Conservation (phyloP, 2,113 vertebrate species). For the Lasiurus cinereus region DNA sequence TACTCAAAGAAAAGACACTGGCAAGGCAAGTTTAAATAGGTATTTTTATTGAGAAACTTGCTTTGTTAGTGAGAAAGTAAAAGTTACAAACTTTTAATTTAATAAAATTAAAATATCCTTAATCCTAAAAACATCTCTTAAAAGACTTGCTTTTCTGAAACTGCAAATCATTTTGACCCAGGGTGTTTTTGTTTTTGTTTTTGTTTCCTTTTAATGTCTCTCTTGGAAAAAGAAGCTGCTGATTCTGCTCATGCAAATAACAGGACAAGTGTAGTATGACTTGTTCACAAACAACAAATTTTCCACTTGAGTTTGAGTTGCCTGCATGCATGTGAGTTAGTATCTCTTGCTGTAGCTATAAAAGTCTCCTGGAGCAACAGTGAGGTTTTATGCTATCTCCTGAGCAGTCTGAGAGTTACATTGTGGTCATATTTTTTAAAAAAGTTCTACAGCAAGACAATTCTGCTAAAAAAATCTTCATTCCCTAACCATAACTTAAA, state of each 20-base stretch:
- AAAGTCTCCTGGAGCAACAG: conserved; percentile 45
- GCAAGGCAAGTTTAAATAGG: conserved; percentile 73
- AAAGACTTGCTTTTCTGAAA: conserved; percentile 64
- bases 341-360: conserved; percentile 52
- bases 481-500: conserved; percentile 59
- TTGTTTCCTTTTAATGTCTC: conserved; percentile 53
- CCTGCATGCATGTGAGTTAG: conserved; percentile 63
- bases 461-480: conserved; percentile 61
- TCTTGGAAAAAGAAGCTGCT: conserved; percentile 43
- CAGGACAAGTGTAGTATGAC: conserved; percentile 39
- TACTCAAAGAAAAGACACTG: conserved; percentile 45
- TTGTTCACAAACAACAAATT: conserved; percentile 71
- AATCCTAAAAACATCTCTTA: conserved; percentile 75
- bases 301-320: conserved; percentile 53
- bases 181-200: not conserved
- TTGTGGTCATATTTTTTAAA: not conserved
- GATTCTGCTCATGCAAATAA: conserved; percentile 64
- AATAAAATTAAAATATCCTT: conserved; percentile 75
- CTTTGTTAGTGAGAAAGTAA: conserved; percentile 75
- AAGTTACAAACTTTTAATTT: conserved; percentile 78
- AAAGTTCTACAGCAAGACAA: not conserved
- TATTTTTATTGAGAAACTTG: conserved; percentile 83
- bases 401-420: conserved; percentile 45
- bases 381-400: conserved; percentile 26
- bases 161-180: conserved; percentile 48